Evolutionary conservation across 2,113 vertebrate species (phyloP), one percentile per base, ranked within the genome.

Genomic region (Passer domesticus): DNA sequence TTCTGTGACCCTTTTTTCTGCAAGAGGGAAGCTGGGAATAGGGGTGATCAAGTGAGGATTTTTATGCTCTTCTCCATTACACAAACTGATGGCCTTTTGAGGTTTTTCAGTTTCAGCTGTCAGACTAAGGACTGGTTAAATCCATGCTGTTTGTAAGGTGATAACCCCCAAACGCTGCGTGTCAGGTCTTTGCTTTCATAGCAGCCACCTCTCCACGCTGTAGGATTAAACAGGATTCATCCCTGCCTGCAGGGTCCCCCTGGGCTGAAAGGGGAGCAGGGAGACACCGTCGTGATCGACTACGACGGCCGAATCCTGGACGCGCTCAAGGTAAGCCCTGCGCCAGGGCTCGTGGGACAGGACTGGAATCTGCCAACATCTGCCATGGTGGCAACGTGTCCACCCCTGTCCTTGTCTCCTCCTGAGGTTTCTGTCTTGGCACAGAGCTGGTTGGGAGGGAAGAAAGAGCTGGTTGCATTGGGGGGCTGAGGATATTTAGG

Each of bases 231-330:
- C 0, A 24, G 49, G 53, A 67, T 90, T 63, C 23, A 2, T 75
- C 62, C 30, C 80, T 3, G 35, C 8, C 78, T 94, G 52, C 90
- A 98, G 98, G 98, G 98, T 75, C 95, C 95, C 68, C 97, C 97
- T 0, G 98, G 98, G 64, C 95, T 97, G 84, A 98, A 98, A 88
- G 99, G 99, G 6, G 96, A 98, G 7, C 95, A 98, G 23, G 98
- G 99, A 33, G 98, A 99, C 86, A 99, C 98, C 0, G 98, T 99
- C 4, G 98, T 99, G 78, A 98, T 99, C 3, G 99, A 99, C 97
- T 99, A 99, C 4, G 99, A 99, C 0, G 99, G 99, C 83, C 98
- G 98, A 72, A 98, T 99, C 91, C 96, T 99, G 84, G 98, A 99
- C 25, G 99, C 99, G 2, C 98, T 99, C 66, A 98, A 99, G 98